Conservation (phyloP, 37 sponge, comb jelly and placozoan species). For the Hormiphora californensis region DNA sequence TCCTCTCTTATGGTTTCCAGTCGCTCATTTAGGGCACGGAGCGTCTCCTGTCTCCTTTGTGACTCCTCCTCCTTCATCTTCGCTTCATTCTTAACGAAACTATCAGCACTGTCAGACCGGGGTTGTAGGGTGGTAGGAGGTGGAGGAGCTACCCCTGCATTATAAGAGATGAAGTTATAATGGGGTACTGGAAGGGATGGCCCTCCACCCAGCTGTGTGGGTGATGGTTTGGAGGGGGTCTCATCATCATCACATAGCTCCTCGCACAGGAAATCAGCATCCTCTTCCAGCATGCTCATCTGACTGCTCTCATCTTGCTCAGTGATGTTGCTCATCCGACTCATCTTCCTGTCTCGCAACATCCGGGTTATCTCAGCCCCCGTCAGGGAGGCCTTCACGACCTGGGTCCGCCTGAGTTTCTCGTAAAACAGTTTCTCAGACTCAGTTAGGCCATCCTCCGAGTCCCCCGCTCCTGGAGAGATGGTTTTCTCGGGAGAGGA, state of each 20-base stretch:
- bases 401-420: neutral
- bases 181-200: neutral
- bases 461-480: no score
- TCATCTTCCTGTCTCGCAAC: neutral
- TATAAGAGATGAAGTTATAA: neutral
- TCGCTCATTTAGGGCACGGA: neutral
- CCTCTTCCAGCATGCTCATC: neutral
- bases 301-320: neutral
- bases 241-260: neutral
- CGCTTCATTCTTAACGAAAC: neutral
- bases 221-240: neutral
- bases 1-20: constrained; percentile 20
- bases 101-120: constrained; percentile 14
- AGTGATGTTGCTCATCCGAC: constrained; percentile 21
- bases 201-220: neutral
- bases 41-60: neutral
- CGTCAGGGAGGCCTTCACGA: neutral
- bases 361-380: constrained; percentile 10
- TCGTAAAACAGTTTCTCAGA: constrained; percentile 4
- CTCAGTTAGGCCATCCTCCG: neutral
- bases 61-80: neutral
- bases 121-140: no score
- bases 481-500: neutral
- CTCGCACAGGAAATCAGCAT: neutral
- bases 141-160: neutral